Base-by-base conservation (phyloP, 2,797 vertebrate species). In the Myotis pilosus region DNA sequence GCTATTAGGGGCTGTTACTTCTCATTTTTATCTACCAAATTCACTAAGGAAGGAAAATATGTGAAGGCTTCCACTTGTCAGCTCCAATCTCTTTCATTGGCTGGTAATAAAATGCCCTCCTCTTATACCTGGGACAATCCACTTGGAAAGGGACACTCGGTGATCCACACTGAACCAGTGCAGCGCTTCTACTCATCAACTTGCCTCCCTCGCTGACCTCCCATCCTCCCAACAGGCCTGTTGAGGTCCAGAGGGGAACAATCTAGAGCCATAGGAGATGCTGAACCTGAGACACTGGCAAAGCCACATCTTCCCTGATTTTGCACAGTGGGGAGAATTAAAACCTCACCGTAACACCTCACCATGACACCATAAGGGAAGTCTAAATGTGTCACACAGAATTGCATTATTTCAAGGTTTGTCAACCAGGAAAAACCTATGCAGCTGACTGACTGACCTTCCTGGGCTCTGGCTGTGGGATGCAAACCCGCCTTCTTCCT, bases 11-110 rank as follows among this genome's bases (percentile, higher is more conserved):
- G 30, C 51, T 47, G 25, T 41, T 94, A 64, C 33, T 93, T 94
- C 93, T 92, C 81, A 23, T 86, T 86, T 91, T 87, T 93, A 87
- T 89, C 80, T 69, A 69, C 72, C 38, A 87, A 53, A n/a, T 89
- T 85, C 89, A 82, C 75, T 71, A 53, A 75, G 57, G 44, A 90
- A 89, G 86, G 62, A 81, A 95, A 68, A 76, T 87, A 87, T 44
- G 11, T 12, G 0, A 3, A 84, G 33, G 12, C 20, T 94, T 72
- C 53, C 11, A 15, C 23, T 76, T 71, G 28, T 36, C 53, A 81
- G 47, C 72, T 85, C 76, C 89, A 60, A n/a, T 85, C 25, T 87
- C 87, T 79, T 89, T 62, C 84, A 10, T 78, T 66, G 11, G 41
- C 60, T 94, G 38, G 41, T 33, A 84, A 8, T 81, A 87, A 95